Conservation (phyloP, 1,140 invertebrate genomes). For the Heliconius hermathena region DNA sequence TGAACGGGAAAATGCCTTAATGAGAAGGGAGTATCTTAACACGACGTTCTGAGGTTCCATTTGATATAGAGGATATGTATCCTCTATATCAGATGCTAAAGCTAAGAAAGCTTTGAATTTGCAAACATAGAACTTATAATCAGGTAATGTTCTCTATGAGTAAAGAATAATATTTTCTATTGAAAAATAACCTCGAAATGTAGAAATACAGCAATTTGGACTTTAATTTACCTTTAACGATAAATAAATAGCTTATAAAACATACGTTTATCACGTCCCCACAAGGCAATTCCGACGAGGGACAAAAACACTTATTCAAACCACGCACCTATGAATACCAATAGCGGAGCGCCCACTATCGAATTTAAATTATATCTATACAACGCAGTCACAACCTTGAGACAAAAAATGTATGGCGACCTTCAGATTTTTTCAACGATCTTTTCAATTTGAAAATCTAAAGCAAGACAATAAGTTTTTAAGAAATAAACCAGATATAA, state of each 20-base stretch:
- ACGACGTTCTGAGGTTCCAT: too few species aligned
- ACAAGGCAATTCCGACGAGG: slow-evolving; percentile 66
- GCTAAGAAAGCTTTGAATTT: too few species aligned
- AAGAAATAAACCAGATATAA: not conserved
- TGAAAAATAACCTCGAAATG: not conserved
- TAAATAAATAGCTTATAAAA: not conserved
- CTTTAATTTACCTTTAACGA: not conserved
- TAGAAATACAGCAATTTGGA: not conserved
- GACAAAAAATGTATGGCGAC: slow-evolving; percentile 28
- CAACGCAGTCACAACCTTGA: slow-evolving; percentile 30
- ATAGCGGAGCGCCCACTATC: slow-evolving; percentile 53
- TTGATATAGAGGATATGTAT: too few species aligned
- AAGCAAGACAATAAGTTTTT: not conserved
- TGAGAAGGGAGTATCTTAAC: too few species aligned
- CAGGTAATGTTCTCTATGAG: too few species aligned
- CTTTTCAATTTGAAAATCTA: slow-evolving; percentile 15
- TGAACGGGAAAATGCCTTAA: too few species aligned
- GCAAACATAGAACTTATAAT: too few species aligned
- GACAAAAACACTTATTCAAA: slow-evolving; percentile 75
- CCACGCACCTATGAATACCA: slow-evolving; percentile 62
- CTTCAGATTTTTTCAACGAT: slow-evolving; percentile 12
- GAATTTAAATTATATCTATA: slow-evolving; percentile 66
- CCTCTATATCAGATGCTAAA: too few species aligned
- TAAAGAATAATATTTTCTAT: not conserved
- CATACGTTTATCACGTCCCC: slow-evolving; percentile 53